Evolutionary conservation across 2,888 invertebrate species (phyloP), one percentile per base, ranked within the genome.

Genomic region (Thera britannica): DNA sequence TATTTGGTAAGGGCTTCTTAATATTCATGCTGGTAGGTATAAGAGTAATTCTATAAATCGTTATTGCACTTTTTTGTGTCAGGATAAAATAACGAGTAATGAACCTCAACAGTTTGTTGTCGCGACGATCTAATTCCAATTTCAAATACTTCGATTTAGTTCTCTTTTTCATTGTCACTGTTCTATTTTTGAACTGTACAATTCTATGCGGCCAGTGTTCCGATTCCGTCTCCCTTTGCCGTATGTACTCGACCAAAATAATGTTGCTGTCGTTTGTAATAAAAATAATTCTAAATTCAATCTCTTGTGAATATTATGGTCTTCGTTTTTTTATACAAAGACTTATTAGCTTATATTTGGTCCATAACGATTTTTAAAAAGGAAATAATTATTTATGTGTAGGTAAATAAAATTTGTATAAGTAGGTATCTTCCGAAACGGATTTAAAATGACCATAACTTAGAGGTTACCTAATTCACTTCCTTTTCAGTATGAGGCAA

Each of bases 111-210:
- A 56, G 61, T 9, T 38, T 8, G 9, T 41, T 23, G 57, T 66
- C 61, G 65, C 67, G 55, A 57, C 63, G 11, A 61, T 67, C 67
- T 75, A 74, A 81, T 81, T 81, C 80, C 76, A 68, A 80, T 74
- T 76, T 77, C 58, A 68, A 78, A 74, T 75, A 67, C 66, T 73
- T 77, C 75, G 76, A 78, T 80, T 78, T 77, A 76, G 70, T 72
- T 80, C 69, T 78, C 73, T 77, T 83, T 68, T 83, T 82, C 83
- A 85, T 85, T 85, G 86, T 85, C 84, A 82, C 79, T 79, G 76
- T 79, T 85, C 86, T 87, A 87, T 87, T 87, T 85, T 81, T 58
- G 79, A 76, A 76, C 75, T 70, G 79, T 56, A 58, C 65, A 64
- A 79, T 82, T 83, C 83, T 82, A 82, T 82, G 79, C 79, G 77